A percentile compares a stretch with the other conserved stretches of the same genome.
These are phyloP conservation scores for Sussaba pulchella DNA, from an alignment of 2,888 invertebrate genomes.

Conservation along the genomic window DNA sequence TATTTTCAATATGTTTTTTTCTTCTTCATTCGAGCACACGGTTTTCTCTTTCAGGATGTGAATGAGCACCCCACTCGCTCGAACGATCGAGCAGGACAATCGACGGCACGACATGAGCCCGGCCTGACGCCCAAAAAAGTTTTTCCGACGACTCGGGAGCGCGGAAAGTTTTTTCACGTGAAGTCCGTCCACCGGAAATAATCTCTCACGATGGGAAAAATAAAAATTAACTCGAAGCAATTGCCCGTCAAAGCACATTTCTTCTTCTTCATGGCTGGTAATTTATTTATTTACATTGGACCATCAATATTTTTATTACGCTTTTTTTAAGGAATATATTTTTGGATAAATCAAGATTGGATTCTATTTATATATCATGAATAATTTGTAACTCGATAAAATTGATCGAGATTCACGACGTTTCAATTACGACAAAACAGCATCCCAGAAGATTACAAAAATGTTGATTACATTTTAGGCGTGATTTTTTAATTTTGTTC, in stretches of 20 bases:
- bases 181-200: neutral
- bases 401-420: neutral
- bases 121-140: neutral
- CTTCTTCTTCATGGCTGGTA: slow-evolving; percentile 95
- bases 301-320: neutral
- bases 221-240: slow-evolving; percentile 87
- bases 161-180: neutral
- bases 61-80: neutral
- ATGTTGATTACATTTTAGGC: too few species aligned
- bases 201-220: slow-evolving; percentile 40
- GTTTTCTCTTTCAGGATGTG: slow-evolving; percentile 33
- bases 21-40: neutral
- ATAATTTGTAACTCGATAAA: neutral
- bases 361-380: too few species aligned
- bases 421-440: neutral
- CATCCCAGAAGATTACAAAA: too few species aligned
- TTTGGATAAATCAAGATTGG: too few species aligned
- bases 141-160: neutral
- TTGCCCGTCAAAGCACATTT: slow-evolving; percentile 94
- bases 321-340: neutral
- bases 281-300: slow-evolving; percentile 77
- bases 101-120: slow-evolving; percentile 1
- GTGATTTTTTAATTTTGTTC: too few species aligned
- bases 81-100: slow-evolving; percentile 19
- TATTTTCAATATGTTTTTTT: neutral